phyloP scores from a whole-genome alignment of 2,797 vertebrate genomes.

The Chrosomus eos region DNA sequence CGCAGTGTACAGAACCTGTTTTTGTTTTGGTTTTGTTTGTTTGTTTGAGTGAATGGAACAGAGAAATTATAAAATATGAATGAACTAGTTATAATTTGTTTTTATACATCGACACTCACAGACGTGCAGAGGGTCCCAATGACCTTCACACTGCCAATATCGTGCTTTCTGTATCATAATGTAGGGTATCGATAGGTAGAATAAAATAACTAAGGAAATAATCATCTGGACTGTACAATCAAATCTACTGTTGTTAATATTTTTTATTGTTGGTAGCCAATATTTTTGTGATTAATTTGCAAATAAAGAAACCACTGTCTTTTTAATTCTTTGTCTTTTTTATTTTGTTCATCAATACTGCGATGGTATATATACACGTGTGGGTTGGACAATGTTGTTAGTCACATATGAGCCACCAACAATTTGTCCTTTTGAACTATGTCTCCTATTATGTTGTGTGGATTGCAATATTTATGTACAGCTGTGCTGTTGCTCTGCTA shows the following conservation, averaged over 20 bases:
- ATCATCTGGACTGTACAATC: conserved; percentile 87
- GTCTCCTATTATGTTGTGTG: too few species aligned
- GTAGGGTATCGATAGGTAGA: conserved; percentile 76
- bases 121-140: conserved; percentile 59
- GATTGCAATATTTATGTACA: too few species aligned
- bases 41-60: conserved; percentile 38
- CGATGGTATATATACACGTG: too few species aligned
- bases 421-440: too few species aligned
- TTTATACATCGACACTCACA: conserved; percentile 48
- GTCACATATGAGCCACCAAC: too few species aligned
- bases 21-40: conserved; percentile 32
- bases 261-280: conserved; percentile 88
- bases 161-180: conserved; percentile 78
- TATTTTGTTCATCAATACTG: too few species aligned
- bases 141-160: conserved; percentile 79
- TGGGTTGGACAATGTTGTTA: too few species aligned
- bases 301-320: conserved; percentile 89
- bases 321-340: conserved; percentile 68
- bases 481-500: too few species aligned
- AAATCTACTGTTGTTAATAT: conserved; percentile 88
- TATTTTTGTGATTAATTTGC: conserved; percentile 90
- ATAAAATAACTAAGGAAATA: conserved; percentile 77
- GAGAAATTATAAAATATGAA: conserved; percentile 42
- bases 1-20: conserved; percentile 35
- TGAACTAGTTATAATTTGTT: conserved; percentile 31